Evolutionary conservation across 1,140 invertebrate species (phyloP).

Genomic region (Varroa destructor): DNA sequence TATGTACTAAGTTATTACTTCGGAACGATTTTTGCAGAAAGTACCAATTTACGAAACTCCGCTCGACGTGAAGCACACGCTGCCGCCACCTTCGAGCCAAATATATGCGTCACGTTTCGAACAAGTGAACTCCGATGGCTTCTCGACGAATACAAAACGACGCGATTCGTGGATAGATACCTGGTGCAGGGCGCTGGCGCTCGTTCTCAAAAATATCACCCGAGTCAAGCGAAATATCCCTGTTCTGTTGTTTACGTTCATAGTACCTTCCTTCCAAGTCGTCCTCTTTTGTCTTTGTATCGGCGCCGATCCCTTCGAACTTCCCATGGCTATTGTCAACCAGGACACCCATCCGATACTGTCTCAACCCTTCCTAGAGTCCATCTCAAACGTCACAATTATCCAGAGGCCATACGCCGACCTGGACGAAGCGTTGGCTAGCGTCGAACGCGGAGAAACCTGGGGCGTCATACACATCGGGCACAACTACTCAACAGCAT

Average conservation of each 20-base stretch:
- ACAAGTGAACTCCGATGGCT: background rate
- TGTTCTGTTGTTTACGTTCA: slow-evolving; percentile 79
- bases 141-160: background rate
- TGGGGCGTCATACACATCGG: slow-evolving; percentile 77
- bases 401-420: slow-evolving; percentile 54
- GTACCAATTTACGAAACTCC: slow-evolving; percentile 15
- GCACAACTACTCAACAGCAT: slow-evolving; percentile 66
- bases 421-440: slow-evolving; percentile 51
- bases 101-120: too few species aligned
- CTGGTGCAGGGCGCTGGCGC: slow-evolving; percentile 49
- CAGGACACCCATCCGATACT: slow-evolving; percentile 49
- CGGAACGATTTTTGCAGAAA: background rate
- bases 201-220: slow-evolving; percentile 81
- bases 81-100: background rate
- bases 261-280: slow-evolving; percentile 80
- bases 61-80: slow-evolving; percentile 17
- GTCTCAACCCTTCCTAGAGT: slow-evolving; percentile 26
- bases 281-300: slow-evolving; percentile 87
- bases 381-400: slow-evolving; percentile 28
- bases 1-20: too few species aligned
- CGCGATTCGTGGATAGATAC: background rate
- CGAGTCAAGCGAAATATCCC: slow-evolving; percentile 83
- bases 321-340: slow-evolving; percentile 73
- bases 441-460: slow-evolving; percentile 56
- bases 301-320: slow-evolving; percentile 68